phyloP scores from a whole-genome alignment of 2,113 vertebrate species.

The Trogon surrucura region DNA sequence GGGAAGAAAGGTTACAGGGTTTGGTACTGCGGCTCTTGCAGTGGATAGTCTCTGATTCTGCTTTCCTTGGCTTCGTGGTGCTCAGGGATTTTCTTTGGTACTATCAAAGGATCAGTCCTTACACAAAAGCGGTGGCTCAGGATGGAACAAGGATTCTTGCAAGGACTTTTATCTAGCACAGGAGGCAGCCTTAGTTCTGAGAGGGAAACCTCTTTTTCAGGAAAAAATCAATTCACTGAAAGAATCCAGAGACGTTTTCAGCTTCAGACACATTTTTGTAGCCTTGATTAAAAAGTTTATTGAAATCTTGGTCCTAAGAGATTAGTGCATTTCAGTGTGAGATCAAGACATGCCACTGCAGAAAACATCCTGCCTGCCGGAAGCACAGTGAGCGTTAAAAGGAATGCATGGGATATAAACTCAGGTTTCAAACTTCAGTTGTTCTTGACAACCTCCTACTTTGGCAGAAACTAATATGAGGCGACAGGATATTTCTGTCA shows the following conservation, averaged over 20 bases:
- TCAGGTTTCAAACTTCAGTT: neutral
- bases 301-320: neutral
- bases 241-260: neutral
- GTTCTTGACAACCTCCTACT: neutral
- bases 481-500: conserved; percentile 15
- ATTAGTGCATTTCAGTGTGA: neutral
- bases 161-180: conserved; percentile 34
- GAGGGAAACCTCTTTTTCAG: neutral
- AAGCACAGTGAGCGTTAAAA: neutral
- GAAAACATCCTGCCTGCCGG: neutral
- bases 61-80: neutral
- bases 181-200: conserved; percentile 6
- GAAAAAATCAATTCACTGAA: neutral
- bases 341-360: neutral
- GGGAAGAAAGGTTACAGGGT: neutral
- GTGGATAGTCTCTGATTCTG: conserved; percentile 6
- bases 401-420: neutral
- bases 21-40: neutral
- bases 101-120: conserved; percentile 12
- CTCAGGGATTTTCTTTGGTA: conserved; percentile 13
- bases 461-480: neutral
- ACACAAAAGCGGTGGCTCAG: conserved; percentile 10
- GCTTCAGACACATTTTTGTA: neutral
- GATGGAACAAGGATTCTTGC: neutral
- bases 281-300: neutral